Evolutionary conservation across 2,113 vertebrate species (phyloP), one percentile per base, ranked within the genome.

Genomic region (Oplegnathus fasciatus): DNA sequence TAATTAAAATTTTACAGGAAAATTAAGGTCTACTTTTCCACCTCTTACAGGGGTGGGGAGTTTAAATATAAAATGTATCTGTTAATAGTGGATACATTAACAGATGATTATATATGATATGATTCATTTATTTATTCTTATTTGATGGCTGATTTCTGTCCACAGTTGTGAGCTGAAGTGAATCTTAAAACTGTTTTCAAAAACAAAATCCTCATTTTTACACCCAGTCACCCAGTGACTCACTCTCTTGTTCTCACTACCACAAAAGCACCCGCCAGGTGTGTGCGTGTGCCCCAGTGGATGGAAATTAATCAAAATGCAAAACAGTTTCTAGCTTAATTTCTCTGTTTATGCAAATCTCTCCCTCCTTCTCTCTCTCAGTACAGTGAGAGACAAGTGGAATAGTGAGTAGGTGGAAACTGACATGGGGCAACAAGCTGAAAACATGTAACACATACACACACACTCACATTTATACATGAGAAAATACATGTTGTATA

Each of bases 291-390:
- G 40, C 68, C 83, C 80, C 77, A 76, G 83, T 86, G 78, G 52
- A 83, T 78, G 67, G 14, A 91, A 92, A 92, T 91, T 90, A 92
- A 94, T 94, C 84, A 93, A 94, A 94, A 96, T 95, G 94, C 91
- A 92, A 95, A 95, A 90, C 91, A 93, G 86, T 85, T 89, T 87
- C 82, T 40, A 74, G 70, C 85, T 93, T 92, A 94, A 95, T 92
- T 92, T 93, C 87, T 75, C 89, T 78, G 84, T 93, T 94, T 94
- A 95, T 96, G 91, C 84, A 95, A 95, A 95, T 34, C 8, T 61
- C 15, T 6, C 2, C 14, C 54, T 69, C 11, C 22, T 2, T 34
- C 4, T 69, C 28, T 37, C 26, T 2, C 17, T 74, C 75, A 34
- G 71, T 77, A 78, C 42, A 79, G 85, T 24, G 50, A 62, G 28